These are phyloP conservation scores for Tipula helvola DNA, from an alignment of 2,888 invertebrate species.

Conservation along the genomic window DNA sequence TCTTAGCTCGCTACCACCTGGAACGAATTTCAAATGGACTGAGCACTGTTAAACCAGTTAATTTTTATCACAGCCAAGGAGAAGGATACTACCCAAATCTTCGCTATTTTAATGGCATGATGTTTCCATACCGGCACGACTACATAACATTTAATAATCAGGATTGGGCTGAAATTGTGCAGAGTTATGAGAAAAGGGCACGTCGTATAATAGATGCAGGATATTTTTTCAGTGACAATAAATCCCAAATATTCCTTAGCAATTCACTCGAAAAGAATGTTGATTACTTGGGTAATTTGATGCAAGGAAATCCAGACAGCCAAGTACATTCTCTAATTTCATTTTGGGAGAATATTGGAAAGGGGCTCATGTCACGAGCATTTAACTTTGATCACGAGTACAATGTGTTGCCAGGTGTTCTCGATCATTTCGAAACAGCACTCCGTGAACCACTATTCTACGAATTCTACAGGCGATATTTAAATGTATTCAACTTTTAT, in stretches of 20 bases:
- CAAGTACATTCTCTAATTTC: slow-evolving; percentile 41
- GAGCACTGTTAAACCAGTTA: slow-evolving; percentile 47
- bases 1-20: slow-evolving; percentile 54
- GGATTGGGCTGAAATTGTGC: slow-evolving; percentile 29
- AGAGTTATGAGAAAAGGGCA: slow-evolving; percentile 43
- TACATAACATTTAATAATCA: slow-evolving; percentile 20
- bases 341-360: slow-evolving; percentile 37
- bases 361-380: slow-evolving; percentile 41
- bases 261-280: slow-evolving; percentile 31
- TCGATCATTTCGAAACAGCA: slow-evolving; percentile 52
- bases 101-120: slow-evolving; percentile 48
- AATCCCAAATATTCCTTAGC: slow-evolving; percentile 17
- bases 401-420: slow-evolving; percentile 30
- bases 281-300: slow-evolving; percentile 40
- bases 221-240: slow-evolving; percentile 33
- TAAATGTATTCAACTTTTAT: slow-evolving; percentile 44
- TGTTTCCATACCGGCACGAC: slow-evolving; percentile 51
- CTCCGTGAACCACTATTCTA: slow-evolving; percentile 64
- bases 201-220: slow-evolving; percentile 47
- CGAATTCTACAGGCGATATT: slow-evolving; percentile 49
- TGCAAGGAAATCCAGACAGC: slow-evolving; percentile 43
- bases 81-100: slow-evolving; percentile 52
- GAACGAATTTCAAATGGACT: slow-evolving; percentile 53
- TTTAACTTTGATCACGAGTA: slow-evolving; percentile 25
- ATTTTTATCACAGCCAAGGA: slow-evolving; percentile 42